Conservation (phyloP, 37 sponge, comb jelly and placozoan species). For the Petrosia ficiformis region DNA sequence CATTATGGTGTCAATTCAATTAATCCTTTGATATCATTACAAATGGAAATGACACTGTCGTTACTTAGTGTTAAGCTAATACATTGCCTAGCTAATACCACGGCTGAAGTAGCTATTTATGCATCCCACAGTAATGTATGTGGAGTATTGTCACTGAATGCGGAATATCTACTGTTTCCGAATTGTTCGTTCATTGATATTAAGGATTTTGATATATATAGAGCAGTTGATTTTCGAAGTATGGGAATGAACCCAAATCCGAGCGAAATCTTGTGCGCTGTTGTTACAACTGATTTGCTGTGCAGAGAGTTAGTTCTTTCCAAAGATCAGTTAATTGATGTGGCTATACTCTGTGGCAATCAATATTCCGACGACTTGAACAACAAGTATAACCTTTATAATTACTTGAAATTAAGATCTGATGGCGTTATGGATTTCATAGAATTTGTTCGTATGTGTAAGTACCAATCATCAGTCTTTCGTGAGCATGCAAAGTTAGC, state of each 20-base stretch:
- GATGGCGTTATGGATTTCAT: too few relatives aligned
- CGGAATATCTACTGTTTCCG: constrained; percentile 39
- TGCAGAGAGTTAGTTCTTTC: constrained; percentile 13
- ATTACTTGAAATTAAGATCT: not conserved
- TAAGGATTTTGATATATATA: constrained; percentile 24
- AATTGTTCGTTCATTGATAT: constrained; percentile 16
- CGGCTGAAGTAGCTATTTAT: constrained; percentile 13
- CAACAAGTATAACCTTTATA: not conserved
- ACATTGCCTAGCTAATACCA: constrained; percentile 25
- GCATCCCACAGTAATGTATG: constrained; percentile 20
- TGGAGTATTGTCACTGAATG: constrained; percentile 49
- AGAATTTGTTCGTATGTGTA: too few relatives aligned
- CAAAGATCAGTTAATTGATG: constrained; percentile 27
- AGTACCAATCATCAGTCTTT: too few relatives aligned
- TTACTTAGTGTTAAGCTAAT: constrained; percentile 15
- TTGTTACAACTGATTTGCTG: constrained; percentile 11
- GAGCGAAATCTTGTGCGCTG: constrained; percentile 10
- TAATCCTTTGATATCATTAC: not conserved
- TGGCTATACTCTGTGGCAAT: constrained; percentile 61
- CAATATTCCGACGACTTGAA: constrained; percentile 33
- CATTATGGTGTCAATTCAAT: not conserved
- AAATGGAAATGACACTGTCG: constrained; percentile 8
- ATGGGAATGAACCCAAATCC: not conserved
- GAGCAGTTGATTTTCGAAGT: not conserved
- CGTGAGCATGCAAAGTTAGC: too few relatives aligned